Base-by-base conservation (phyloP, 2,113 vertebrate species). In the Anthoscopus minutus region DNA sequence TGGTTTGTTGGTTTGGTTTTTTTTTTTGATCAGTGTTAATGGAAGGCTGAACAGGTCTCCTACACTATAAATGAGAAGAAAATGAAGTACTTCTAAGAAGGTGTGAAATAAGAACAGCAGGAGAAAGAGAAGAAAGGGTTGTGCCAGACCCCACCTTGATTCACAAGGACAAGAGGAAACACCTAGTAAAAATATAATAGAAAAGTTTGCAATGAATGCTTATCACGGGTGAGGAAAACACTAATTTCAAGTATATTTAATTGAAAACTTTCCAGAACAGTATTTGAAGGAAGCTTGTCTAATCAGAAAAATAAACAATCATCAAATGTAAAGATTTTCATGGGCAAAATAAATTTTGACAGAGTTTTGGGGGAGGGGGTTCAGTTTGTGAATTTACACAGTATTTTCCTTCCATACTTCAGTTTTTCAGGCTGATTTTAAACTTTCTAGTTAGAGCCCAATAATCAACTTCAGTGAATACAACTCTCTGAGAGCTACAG, bases 51-150 rank as follows among this genome's bases (percentile, higher is more conserved):
- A 47, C 4, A 0, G 7, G 24, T 66, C 42, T 83, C 56, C 64
- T 11, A 22, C 31, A 20, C 13, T 38, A 19, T 6, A 69, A 88
- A 69, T 45, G 37, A 91, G 30, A 37, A 81, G 38, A 80, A 24
- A 45, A 35, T 81, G 42, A 78, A 51, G 28, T 62, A 33, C 21
- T 78, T 71, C 51, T 71, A 88, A 48, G 42, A 74, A 67, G 28
- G 73, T 60, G 28, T 67, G 91, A 89, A 92, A 40, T 54, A 50
- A 81, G 45, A 90, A 42, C 31, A 88, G 33, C 47, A 42, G 69
- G 23, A 77, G 38, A 82, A 83, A 94, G 24, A 81, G 14, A 50
- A 81, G 37, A 62, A 80, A 88, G 17, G 14, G 22, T 18, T 66
- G 38, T 67, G 60, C 38, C 24, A 71, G 76, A 89, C 19, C 44